Evolutionary conservation across 2,888 invertebrate genomes (phyloP).

Genomic region (Trichopria drosophilae): DNA sequence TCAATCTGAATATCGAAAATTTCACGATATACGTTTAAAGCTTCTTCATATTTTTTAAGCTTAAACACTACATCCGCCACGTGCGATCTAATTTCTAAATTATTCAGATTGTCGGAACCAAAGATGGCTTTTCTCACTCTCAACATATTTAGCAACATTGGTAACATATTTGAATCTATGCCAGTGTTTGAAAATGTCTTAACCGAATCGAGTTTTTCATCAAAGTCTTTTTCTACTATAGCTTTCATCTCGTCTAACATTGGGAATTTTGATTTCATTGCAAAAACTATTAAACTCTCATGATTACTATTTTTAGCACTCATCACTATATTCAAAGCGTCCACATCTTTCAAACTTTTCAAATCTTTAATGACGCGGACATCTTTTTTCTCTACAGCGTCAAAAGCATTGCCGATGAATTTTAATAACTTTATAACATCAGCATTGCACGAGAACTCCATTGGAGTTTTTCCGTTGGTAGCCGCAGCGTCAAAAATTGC

Average conservation of each 20-base stretch:
- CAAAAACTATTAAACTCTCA: conserved; percentile 9
- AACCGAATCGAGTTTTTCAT: conserved; percentile 17
- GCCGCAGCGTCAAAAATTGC: conserved; percentile 30
- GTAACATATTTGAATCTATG: too few relatives aligned
- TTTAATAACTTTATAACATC: conserved; percentile 10
- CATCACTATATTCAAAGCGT: conserved; percentile 26
- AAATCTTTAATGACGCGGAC: conserved; percentile 22
- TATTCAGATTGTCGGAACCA: conserved; percentile 1
- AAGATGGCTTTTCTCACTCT: too few relatives aligned
- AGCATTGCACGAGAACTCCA: conserved; percentile 4
- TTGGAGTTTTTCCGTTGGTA: conserved; percentile 16
- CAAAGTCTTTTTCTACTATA: conserved; percentile 8
- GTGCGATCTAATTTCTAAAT: too few relatives aligned
- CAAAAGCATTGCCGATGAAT: conserved; percentile 9
- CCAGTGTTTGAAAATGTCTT: too few relatives aligned
- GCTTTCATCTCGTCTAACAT: conserved; percentile 13
- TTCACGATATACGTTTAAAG: conserved; percentile 17
- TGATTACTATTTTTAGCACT: conserved; percentile 26
- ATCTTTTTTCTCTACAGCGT: conserved; percentile 15
- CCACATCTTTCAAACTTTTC: conserved; percentile 24
- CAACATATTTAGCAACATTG: too few relatives aligned
- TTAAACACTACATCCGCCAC: too few relatives aligned
- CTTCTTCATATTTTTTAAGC: conserved; percentile 20
- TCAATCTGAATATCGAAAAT: conserved; percentile 19
- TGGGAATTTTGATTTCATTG: conserved; percentile 12